Percentiles rank a stretch among this genome's conserved stretches.
These are phyloP conservation scores for Trachymyrmex cornetzi DNA, from an alignment of 1,140 invertebrate genomes.

Conservation along the genomic window DNA sequence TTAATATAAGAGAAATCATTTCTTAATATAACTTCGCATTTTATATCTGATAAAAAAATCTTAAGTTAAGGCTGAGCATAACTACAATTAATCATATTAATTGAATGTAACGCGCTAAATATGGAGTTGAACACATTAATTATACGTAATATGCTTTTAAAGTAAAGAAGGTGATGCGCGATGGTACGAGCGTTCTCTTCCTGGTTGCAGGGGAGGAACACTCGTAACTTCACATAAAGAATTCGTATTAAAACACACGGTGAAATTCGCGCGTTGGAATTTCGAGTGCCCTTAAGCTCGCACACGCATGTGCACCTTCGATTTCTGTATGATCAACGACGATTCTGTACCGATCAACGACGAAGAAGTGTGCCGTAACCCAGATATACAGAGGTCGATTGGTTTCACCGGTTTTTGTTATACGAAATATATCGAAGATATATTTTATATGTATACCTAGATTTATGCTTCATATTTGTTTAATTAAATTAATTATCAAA, in stretches of 20 bases:
- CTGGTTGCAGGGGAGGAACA: conserved; percentile 6
- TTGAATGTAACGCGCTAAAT: conserved; percentile 39
- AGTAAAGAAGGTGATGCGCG: background rate
- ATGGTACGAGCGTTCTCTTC: conserved; percentile 1
- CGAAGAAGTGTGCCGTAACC: conserved; percentile 76
- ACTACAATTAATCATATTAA: conserved; percentile 48
- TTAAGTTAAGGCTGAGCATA: background rate
- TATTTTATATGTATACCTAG: background rate
- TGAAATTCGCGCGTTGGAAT: conserved; percentile 21
- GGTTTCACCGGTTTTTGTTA: conserved; percentile 67
- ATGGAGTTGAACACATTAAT: conserved; percentile 36
- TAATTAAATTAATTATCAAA: background rate
- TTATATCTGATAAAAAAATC: background rate
- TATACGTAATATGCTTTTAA: conserved; percentile 39
- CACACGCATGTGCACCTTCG: conserved; percentile 15
- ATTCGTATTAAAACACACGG: conserved; percentile 9
- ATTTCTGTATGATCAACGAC: conserved; percentile 36
- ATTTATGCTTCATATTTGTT: background rate
- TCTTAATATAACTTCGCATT: conserved; percentile 17
- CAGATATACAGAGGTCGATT: conserved; percentile 66
- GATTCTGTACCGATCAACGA: conserved; percentile 14
- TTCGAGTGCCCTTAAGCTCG: conserved; percentile 1
- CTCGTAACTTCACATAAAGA: background rate
- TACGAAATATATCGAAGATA: background rate
- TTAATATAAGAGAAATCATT: conserved; percentile 50